Evolutionary conservation across 2,113 vertebrate genomes (phyloP).

Genomic region (Rhipidura dahli): DNA sequence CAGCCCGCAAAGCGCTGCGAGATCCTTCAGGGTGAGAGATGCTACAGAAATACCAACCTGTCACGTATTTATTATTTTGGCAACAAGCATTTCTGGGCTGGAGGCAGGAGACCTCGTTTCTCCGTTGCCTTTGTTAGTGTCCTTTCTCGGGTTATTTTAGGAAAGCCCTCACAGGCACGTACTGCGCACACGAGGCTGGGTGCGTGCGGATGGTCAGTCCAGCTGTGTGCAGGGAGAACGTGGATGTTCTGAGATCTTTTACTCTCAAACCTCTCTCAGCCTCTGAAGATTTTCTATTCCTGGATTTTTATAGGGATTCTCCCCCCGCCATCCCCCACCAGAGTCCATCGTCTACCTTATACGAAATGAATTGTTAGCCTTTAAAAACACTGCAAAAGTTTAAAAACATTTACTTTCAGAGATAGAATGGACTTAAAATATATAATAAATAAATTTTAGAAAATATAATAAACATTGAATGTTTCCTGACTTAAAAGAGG

Average conservation of each 20-base stretch:
- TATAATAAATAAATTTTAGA: neutral
- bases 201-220: rapidly evolving
- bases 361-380: neutral
- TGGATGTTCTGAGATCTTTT: neutral
- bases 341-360: neutral
- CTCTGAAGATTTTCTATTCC: neutral
- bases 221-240: neutral
- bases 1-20: neutral
- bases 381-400: neutral
- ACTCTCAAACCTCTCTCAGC: neutral
- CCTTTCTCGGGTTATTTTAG: slow-evolving; percentile 23
- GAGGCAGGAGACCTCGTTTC: neutral
- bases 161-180: neutral
- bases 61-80: slow-evolving; percentile 10
- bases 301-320: neutral
- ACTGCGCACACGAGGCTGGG: neutral
- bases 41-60: neutral
- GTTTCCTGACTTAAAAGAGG: neutral
- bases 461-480: neutral
- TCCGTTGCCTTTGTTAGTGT: neutral
- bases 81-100: neutral
- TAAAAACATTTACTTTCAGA: slow-evolving; percentile 18
- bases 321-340: rapidly evolving
- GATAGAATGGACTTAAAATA: neutral
- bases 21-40: neutral